Conservation (phyloP, 2,888 invertebrate genomes). For the Morinoia aosen region DNA sequence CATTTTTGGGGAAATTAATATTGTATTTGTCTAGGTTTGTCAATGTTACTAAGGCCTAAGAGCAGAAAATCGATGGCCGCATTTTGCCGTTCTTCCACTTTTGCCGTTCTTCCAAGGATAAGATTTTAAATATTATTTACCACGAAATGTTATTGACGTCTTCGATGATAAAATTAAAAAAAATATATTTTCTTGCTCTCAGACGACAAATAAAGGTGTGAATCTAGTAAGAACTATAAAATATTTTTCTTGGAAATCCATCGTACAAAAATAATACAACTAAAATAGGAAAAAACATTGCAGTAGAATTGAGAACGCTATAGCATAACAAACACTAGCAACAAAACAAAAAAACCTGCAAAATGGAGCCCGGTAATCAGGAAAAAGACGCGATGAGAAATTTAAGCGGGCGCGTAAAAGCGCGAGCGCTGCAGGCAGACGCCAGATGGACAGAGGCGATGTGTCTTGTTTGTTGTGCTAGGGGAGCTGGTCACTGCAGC, state of each 20-base stretch:
- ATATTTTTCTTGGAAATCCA: no score
- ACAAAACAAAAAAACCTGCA: neutral
- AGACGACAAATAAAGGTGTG: no score
- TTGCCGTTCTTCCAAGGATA: neutral
- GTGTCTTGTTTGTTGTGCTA: constrained; percentile 8
- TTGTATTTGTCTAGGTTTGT: neutral
- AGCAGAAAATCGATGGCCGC: neutral
- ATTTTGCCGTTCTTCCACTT: neutral
- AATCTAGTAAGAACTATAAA: no score
- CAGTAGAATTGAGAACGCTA: neutral
- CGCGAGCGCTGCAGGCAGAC: neutral
- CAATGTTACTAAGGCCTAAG: no score
- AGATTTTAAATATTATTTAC: no score
- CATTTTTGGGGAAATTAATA: neutral
- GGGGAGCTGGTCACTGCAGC: neutral
- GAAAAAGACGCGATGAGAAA: neutral
- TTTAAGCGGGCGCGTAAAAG: neutral
- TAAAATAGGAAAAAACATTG: neutral
- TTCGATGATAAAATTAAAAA: no score
- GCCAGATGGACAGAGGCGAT: neutral
- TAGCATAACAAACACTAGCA: neutral
- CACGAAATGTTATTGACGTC: no score
- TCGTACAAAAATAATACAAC: neutral
- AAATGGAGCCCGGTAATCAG: neutral
- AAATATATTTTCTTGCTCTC: no score